Evolutionary conservation across 2,113 vertebrate genomes (phyloP).

Genomic region (Myrmecophaga tridactyla): DNA sequence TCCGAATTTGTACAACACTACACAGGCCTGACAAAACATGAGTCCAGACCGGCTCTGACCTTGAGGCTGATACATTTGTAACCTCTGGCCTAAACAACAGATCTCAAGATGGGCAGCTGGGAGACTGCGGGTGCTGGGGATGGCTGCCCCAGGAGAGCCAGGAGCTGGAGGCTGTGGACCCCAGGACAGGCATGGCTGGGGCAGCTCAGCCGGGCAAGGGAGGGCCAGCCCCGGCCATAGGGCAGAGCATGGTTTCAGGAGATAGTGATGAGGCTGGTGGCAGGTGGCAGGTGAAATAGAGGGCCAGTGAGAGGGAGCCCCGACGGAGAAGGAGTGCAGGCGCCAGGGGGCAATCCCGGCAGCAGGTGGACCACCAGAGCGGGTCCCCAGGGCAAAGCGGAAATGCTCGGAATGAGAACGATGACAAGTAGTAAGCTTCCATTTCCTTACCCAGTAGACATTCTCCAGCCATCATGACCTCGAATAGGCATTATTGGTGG

Average conservation of each 20-base stretch:
- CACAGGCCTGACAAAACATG: background rate
- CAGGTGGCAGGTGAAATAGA: background rate
- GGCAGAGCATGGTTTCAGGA: background rate
- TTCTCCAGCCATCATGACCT: background rate
- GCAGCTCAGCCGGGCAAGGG: background rate
- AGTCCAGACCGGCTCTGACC: background rate
- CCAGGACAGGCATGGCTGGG: background rate
- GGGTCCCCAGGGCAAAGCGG: background rate
- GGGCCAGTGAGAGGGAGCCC: background rate
- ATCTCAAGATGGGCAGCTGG: background rate
- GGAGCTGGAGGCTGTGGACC: background rate
- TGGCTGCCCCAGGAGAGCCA: background rate
- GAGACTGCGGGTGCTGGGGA: background rate
- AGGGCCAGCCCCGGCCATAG: background rate
- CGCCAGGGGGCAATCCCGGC: background rate
- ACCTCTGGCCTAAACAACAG: background rate
- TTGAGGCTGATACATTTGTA: background rate
- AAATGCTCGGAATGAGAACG: background rate
- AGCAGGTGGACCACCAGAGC: background rate
- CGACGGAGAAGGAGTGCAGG: background rate
- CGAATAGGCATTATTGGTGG: background rate
- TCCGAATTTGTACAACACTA: background rate
- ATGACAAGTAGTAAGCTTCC: background rate
- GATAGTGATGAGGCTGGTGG: background rate
- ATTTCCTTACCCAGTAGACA: background rate